These are phyloP conservation scores for Ormyrus thymus DNA, from an alignment of 2,888 invertebrate species.

Conservation along the genomic window DNA sequence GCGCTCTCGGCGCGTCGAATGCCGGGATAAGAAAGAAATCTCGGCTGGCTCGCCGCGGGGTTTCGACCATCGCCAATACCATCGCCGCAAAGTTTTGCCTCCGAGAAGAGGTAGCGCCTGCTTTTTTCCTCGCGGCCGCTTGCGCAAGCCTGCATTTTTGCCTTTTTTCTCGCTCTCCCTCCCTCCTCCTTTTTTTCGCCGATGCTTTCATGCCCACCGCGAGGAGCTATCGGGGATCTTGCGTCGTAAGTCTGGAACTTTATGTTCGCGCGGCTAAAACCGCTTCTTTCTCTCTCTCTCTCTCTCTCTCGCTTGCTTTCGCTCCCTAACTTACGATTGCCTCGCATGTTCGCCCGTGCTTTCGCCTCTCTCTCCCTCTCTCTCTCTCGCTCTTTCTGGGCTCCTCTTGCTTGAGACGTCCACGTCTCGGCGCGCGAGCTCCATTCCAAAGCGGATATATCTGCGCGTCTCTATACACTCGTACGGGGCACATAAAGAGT, in stretches of 20 bases:
- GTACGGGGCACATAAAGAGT: constrained; percentile 54
- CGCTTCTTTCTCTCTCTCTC: constrained; percentile 63
- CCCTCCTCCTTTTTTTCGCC: constrained; percentile 48
- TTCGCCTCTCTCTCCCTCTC: constrained; percentile 55
- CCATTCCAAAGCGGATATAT: constrained; percentile 53
- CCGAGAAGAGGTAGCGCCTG: constrained; percentile 57
- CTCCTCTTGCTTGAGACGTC: constrained; percentile 71
- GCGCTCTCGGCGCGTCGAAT: constrained; percentile 15
- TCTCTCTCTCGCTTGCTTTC: constrained; percentile 59
- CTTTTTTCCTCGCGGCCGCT: constrained; percentile 55
- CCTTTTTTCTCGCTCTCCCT: constrained; percentile 49
- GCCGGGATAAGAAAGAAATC: no score
- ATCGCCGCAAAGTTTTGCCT: constrained; percentile 25
- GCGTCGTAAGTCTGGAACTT: constrained; percentile 75
- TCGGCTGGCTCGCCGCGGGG: constrained; percentile 45
- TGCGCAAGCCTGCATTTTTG: constrained; percentile 57
- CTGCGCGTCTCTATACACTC: constrained; percentile 50
- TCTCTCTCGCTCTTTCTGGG: constrained; percentile 49
- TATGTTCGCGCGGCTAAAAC: constrained; percentile 74
- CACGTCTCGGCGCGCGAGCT: constrained; percentile 66
- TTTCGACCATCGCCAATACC: constrained; percentile 24
- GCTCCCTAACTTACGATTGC: constrained; percentile 74
- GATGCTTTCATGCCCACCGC: constrained; percentile 74
- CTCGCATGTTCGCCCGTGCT: constrained; percentile 68
- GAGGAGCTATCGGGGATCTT: constrained; percentile 74